Evolutionary conservation across 2,888 invertebrate species (phyloP).

Genomic region (Chrysotoxum bicinctum): DNA sequence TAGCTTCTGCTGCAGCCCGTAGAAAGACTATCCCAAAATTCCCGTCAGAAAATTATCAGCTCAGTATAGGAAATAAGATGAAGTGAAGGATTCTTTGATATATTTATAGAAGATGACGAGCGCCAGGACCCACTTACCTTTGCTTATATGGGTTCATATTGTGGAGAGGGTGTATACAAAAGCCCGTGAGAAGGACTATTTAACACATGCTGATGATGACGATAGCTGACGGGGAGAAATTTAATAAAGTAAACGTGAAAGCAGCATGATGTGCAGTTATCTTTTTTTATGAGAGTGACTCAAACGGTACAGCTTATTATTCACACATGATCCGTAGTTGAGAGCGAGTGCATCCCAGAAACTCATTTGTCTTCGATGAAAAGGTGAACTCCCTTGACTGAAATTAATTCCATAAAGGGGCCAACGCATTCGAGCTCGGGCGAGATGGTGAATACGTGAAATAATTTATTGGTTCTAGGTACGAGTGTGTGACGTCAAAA

Average conservation of each 20-base stretch:
- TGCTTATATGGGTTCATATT: neutral
- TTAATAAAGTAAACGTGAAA: constrained; percentile 38
- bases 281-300: constrained; percentile 18
- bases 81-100: constrained; percentile 16
- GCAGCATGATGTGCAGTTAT: constrained; percentile 15
- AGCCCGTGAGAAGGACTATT: constrained; percentile 15
- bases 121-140: neutral
- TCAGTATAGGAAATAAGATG: neutral
- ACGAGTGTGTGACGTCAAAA: neutral
- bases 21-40: neutral
- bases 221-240: constrained; percentile 35
- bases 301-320: constrained; percentile 44
- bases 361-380: constrained; percentile 29
- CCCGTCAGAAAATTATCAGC: neutral
- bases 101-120: neutral
- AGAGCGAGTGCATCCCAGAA: constrained; percentile 15
- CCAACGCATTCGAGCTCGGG: neutral
- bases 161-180: neutral
- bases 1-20: neutral
- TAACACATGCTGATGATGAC: constrained; percentile 6
- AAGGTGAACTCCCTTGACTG: neutral
- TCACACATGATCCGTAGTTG: constrained; percentile 5
- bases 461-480: neutral
- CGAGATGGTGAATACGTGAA: neutral
- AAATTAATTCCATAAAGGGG: neutral